Evolutionary conservation across 2,888 invertebrate species (phyloP).

Genomic region (Ectemnius cavifrons): DNA sequence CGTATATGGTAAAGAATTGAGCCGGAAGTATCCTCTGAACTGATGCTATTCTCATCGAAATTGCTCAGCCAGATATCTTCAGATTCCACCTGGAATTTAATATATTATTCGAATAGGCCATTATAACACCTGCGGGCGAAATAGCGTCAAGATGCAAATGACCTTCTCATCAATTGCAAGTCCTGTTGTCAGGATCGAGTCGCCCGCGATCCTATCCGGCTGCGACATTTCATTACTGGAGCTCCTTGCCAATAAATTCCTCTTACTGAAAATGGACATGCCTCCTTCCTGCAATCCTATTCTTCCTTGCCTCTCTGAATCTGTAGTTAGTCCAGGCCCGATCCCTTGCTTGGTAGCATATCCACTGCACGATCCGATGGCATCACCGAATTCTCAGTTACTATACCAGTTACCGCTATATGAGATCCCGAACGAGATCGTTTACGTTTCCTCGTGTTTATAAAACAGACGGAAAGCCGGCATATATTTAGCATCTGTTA

Average conservation of each 20-base stretch:
- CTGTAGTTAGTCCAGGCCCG: no score
- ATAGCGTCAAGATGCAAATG: neutral
- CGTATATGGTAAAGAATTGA: conserved; percentile 61
- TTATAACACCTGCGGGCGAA: no score
- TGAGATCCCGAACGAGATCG: conserved; percentile 55
- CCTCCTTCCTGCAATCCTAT: neutral
- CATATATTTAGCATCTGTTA: conserved; percentile 71
- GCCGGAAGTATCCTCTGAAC: conserved; percentile 68
- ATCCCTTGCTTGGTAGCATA: no score
- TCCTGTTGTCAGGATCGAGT: conserved; percentile 24
- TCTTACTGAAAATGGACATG: conserved; percentile 51
- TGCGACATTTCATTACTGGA: conserved; percentile 22
- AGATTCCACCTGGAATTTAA: conserved; percentile 38
- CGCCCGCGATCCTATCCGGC: conserved; percentile 19
- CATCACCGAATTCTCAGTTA: conserved; percentile 39
- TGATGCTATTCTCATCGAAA: conserved; percentile 65
- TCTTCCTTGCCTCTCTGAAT: no score
- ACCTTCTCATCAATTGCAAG: conserved; percentile 38
- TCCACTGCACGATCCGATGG: conserved; percentile 12
- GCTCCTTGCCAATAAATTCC: conserved; percentile 37
- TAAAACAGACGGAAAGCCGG: conserved; percentile 64
- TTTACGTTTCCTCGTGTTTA: conserved; percentile 67
- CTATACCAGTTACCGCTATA: conserved; percentile 58
- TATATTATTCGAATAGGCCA: neutral
- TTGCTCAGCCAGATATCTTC: conserved; percentile 69